Percentiles rank a stretch among this genome's conserved stretches.
phyloP scores from a whole-genome alignment of 2,113 vertebrate genomes.

The Odontophorus gujanensis region DNA sequence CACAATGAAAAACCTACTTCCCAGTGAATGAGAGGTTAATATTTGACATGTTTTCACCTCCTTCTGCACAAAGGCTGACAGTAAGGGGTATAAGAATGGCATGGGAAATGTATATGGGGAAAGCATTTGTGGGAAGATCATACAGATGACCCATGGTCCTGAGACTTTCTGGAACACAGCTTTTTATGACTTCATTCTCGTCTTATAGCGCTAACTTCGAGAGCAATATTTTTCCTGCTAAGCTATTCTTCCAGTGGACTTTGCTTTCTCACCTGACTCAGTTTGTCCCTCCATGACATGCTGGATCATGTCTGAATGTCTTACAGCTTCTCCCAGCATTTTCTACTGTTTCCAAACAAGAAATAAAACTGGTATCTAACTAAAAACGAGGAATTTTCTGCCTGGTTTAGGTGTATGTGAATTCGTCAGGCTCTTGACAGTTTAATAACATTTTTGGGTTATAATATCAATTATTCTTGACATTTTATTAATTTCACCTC shows the following conservation, averaged over 20 bases:
- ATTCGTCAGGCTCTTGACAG: neutral
- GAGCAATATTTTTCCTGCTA: neutral
- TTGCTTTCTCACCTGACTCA: neutral
- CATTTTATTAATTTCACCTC: conserved; percentile 15
- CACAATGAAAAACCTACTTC: neutral
- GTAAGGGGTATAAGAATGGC: conserved; percentile 23
- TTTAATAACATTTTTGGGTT: conserved; percentile 18
- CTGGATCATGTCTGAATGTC: neutral
- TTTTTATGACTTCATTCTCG: conserved; percentile 15
- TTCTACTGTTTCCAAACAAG: neutral
- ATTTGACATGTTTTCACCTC: neutral
- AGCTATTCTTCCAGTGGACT: neutral
- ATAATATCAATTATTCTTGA: conserved; percentile 1
- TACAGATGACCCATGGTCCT: neutral
- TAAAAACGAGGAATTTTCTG: neutral
- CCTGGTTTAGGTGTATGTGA: neutral
- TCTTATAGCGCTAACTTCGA: neutral
- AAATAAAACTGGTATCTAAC: neutral
- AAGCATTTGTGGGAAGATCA: neutral
- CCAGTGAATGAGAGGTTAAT: conserved; percentile 19
- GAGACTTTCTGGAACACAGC: neutral
- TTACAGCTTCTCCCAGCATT: neutral
- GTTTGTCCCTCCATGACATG: neutral
- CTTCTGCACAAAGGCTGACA: neutral
- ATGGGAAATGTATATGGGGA: conserved; percentile 28